These are phyloP conservation scores for Syngnathoides biaculeatus DNA, from an alignment of 2,113 vertebrate genomes.

Conservation along the genomic window DNA sequence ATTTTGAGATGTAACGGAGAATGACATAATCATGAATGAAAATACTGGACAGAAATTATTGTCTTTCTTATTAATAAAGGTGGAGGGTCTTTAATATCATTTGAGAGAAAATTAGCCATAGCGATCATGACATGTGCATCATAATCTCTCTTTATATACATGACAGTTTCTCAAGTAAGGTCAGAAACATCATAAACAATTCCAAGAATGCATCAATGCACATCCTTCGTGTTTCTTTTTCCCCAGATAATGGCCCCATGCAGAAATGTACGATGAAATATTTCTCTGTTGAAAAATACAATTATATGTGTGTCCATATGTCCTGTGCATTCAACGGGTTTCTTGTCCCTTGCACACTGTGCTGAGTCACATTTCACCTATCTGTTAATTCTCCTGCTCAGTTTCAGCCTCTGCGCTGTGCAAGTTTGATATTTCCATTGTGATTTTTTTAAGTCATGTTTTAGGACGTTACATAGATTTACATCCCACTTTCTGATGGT, in stretches of 20 bases:
- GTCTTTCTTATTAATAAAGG: not conserved
- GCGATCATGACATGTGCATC: no score
- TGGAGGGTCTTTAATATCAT: no score
- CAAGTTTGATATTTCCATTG: conserved; percentile 29
- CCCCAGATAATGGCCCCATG: not conserved
- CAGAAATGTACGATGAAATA: no score
- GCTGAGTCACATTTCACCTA: conserved; percentile 35
- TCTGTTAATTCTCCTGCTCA: conserved; percentile 22
- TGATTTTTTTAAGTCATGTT: no score
- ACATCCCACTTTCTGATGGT: conserved; percentile 14
- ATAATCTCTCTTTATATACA: no score
- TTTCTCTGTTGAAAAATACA: no score
- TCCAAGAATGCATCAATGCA: not conserved
- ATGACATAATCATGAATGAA: not conserved
- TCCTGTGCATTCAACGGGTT: conserved; percentile 21
- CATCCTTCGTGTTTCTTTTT: not conserved
- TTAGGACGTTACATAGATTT: no score
- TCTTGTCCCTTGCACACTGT: conserved; percentile 42
- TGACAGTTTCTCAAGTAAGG: no score
- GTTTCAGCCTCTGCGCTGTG: conserved; percentile 4
- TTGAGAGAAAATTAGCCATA: not conserved
- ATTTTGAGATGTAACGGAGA: not conserved
- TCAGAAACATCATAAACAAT: not conserved
- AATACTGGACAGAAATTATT: not conserved
- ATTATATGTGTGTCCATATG: not conserved